Evolutionary conservation across 2,888 invertebrate species (phyloP), one percentile per base, ranked within the genome.

Genomic region (Drosophila atroscutellata): DNA sequence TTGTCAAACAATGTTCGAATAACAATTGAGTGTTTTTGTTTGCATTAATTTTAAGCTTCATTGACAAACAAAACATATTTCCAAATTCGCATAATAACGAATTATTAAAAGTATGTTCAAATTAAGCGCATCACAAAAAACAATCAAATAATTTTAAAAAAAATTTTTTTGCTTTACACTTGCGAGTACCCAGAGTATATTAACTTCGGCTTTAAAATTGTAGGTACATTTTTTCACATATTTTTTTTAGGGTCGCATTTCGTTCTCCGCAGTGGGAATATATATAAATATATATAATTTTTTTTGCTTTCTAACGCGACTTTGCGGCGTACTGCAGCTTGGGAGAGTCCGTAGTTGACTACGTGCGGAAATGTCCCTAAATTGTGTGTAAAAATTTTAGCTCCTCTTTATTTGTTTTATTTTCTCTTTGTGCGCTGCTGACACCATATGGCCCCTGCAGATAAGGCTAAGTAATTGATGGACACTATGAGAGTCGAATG

Each of bases 351-450:
- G 64, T 60, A 15, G 67, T 51, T 61, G 61, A 64, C 72, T 77
- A 85, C 86, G 89, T 89, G 89, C 89, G 87, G 89, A 85, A 89
- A 89, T 89, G 87, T 87, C 77, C 81, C 87, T 85, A 89, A 86
- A 89, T 86, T 88, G 88, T 89, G 87, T 82, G 86, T 87, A 87
- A 87, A 87, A 85, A 79, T 87, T 72, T 79, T 81, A 61, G 77
- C 72, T 72, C 63, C 74, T 62, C 69, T 63, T 70, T 79, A 71
- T 81, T 81, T 75, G 75, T 77, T 76, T 75, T 60, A 11, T 51
- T 57, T 52, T 72, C 54, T 11, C 45, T 55, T 52, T 55, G 52
- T 32, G 39, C 59, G 60, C 56, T 39, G 52, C 60, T 66, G 85
- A 77, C 87, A 87, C 87, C 89, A 86, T 87, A 89, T 87, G 86